A percentile compares a stretch with the other conserved stretches of the same genome.
phyloP scores from a whole-genome alignment of 2,888 invertebrate species.

The Spilarctia lutea region DNA sequence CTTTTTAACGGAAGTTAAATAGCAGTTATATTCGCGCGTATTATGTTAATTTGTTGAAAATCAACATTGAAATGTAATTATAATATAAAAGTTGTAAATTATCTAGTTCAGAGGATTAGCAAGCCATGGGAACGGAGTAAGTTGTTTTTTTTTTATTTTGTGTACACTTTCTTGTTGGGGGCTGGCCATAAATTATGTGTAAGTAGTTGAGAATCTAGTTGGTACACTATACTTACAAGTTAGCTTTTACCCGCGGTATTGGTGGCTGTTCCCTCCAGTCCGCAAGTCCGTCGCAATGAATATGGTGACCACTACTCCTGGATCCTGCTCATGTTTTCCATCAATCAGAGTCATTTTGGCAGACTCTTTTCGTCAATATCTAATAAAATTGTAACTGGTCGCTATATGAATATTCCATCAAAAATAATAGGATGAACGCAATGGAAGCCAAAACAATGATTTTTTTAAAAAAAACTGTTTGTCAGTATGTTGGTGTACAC shows the following conservation, averaged over 20 bases:
- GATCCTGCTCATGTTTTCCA: too few species aligned
- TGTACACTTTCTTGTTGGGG: neutral
- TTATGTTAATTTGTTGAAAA: constrained; percentile 22
- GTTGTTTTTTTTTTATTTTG: neutral
- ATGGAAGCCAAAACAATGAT: too few species aligned
- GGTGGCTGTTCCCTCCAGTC: too few species aligned
- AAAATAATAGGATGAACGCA: too few species aligned
- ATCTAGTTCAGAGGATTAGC: neutral
- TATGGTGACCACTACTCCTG: too few species aligned
- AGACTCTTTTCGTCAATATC: too few species aligned
- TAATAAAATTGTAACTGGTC: too few species aligned
- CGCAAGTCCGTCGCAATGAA: too few species aligned
- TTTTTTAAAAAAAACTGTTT: too few species aligned
- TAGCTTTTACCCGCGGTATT: neutral
- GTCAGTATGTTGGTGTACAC: too few species aligned
- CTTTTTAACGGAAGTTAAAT: constrained; percentile 10
- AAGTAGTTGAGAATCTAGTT: neutral
- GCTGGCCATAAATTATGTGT: neutral
- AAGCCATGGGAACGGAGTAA: neutral
- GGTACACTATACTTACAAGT: neutral
- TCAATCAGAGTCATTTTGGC: too few species aligned
- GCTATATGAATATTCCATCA: too few species aligned
- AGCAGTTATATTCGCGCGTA: neutral
- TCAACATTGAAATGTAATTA: constrained; percentile 15
- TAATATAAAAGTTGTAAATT: constrained; percentile 11